Evolutionary conservation across 1,140 invertebrate species (phyloP).

Genomic region (Orchestia grillus): DNA sequence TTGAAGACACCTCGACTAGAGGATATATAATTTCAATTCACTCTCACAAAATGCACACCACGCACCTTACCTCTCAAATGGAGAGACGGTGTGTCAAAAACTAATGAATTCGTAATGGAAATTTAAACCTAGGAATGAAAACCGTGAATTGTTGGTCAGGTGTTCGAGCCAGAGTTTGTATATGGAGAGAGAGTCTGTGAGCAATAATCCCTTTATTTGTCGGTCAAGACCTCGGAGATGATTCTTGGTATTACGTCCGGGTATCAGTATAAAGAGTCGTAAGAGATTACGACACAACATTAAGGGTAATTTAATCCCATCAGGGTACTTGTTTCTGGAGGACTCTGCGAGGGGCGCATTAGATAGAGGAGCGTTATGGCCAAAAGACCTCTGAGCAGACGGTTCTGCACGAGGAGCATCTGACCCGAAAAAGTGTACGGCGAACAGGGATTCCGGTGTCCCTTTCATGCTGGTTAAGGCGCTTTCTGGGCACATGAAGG

Average conservation of each 20-base stretch:
- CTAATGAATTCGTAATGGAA: neutral
- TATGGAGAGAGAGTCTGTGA: neutral
- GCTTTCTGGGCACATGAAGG: neutral
- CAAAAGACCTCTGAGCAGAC: neutral
- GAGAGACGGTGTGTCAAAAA: neutral
- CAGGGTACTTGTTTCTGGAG: constrained; percentile 47
- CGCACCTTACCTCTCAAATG: neutral
- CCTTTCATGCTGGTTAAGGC: neutral
- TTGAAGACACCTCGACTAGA: too few species aligned
- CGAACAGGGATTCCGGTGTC: neutral
- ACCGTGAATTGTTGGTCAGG: neutral
- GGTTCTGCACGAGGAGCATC: neutral
- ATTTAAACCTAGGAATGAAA: neutral
- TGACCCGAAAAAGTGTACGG: neutral
- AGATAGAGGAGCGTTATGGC: constrained; percentile 22
- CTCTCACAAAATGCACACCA: neutral
- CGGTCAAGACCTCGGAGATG: neutral
- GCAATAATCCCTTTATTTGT: constrained; percentile 20
- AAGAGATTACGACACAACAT: constrained; percentile 34
- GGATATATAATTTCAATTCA: too few species aligned
- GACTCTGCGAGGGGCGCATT: neutral
- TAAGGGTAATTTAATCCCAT: constrained; percentile 53
- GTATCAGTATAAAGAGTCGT: constrained; percentile 52
- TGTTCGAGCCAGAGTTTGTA: neutral
- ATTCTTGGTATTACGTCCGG: neutral